phyloP scores from a whole-genome alignment of 1,140 invertebrate species.

The Drosophila mauritiana region DNA sequence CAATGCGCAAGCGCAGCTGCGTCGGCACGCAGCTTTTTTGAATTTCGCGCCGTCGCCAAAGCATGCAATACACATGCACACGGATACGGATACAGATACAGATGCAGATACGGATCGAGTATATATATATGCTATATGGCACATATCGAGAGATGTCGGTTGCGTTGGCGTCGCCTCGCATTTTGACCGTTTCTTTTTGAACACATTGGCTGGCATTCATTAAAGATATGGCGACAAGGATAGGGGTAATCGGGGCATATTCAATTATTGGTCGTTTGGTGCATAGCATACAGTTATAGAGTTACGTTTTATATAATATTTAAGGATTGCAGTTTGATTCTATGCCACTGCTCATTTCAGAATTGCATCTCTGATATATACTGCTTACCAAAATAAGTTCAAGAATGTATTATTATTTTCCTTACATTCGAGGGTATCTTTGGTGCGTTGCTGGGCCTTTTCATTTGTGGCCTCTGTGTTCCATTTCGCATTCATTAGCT shows the following conservation, averaged over 20 bases:
- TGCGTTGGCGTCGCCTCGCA: slow-evolving; percentile 57
- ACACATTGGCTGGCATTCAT: slow-evolving; percentile 38
- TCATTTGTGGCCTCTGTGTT: slow-evolving; percentile 46
- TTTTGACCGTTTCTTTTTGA: slow-evolving; percentile 53
- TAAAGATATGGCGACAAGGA: slow-evolving; percentile 42
- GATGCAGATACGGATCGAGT: neutral
- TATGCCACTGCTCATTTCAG: neutral
- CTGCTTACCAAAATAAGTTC: too few species aligned
- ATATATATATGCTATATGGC: neutral
- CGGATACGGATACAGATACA: neutral
- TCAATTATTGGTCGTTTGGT: neutral
- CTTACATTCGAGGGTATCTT: slow-evolving; percentile 17
- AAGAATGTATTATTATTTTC: too few species aligned
- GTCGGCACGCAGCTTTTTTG: slow-evolving; percentile 29
- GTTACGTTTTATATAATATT: too few species aligned
- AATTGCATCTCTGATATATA: neutral
- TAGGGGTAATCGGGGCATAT: slow-evolving; percentile 1
- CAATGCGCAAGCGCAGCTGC: slow-evolving; percentile 36
- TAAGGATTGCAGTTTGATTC: too few species aligned
- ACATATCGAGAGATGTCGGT: slow-evolving; percentile 27
- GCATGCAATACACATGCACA: slow-evolving; percentile 5
- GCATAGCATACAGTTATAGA: too few species aligned
- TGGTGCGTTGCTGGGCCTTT: neutral
- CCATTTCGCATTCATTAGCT: slow-evolving; percentile 79
- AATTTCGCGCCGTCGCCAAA: slow-evolving; percentile 34